Conservation (phyloP, 2,113 vertebrate genomes). For the Cervus canadensis region DNA sequence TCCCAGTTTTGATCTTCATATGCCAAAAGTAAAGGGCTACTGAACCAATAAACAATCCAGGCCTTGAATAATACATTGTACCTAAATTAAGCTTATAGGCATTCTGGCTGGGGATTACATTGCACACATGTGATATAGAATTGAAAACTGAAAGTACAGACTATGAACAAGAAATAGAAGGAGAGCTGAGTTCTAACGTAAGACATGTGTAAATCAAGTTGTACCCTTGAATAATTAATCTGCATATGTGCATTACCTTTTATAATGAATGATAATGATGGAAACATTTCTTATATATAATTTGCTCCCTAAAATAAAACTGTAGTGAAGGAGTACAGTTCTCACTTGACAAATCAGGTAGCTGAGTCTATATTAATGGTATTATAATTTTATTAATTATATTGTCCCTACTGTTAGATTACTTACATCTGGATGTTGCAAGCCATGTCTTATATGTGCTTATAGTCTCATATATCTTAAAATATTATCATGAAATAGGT, state of each 20-base stretch:
- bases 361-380: background rate
- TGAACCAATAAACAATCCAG: background rate
- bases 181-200: background rate
- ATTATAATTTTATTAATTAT: background rate
- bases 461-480: background rate
- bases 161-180: background rate
- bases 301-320: conserved; percentile 2
- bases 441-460: background rate
- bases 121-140: background rate
- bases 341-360: background rate
- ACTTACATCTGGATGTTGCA: background rate
- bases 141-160: conserved; percentile 7
- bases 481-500: background rate
- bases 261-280: background rate
- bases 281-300: background rate
- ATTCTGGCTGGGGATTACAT: background rate
- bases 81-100: background rate
- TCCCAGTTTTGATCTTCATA: background rate
- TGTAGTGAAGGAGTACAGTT: background rate
- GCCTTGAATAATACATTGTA: background rate
- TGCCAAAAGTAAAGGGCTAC: background rate
- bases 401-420: background rate
- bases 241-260: background rate
- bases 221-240: background rate
- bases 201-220: background rate